Evolutionary conservation across 2,113 vertebrate genomes (phyloP), one percentile per base, ranked within the genome.

Genomic region (Anolis carolinensis): DNA sequence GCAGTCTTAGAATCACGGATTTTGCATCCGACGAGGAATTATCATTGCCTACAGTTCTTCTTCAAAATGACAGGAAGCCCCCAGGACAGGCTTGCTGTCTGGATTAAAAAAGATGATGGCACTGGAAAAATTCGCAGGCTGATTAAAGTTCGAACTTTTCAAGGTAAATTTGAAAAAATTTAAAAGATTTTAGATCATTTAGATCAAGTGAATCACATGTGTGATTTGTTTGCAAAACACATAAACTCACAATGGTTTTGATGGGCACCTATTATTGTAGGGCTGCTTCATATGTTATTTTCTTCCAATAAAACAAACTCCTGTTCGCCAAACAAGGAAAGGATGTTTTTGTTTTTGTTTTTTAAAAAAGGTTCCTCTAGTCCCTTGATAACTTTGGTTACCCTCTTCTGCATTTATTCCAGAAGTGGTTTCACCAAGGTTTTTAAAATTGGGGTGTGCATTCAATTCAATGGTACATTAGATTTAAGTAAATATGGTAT

Each of bases 31-130:
- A 97, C 95, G 91, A 97, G 97, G 83, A 96, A 93, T 50, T 84
- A 97, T 39, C 98, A 98, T 90, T 99, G 98, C 89, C 96, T 99
- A 74, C 97, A 99, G 92, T 98, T 99, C 92, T 99, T 98, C 95
- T 98, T 98, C 6, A 98, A 96, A 92, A 98, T 97, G 95, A 97
- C 97, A 0, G 98, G 98, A 78, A 97, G 93, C 81, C 16, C 77
- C 4, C 91, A 90, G 27, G 98, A 99, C 92, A 96, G 93, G 68
- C 96, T 99, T 5, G 88, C 95, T 25, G 32, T 99, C 89, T 99
- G 97, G 98, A 85, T 97, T 81, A 97, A 95, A 74, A 94, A 94
- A 75, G 98, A 99, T 25, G 98, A 99, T 16, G 92, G 97, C 83
- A 96, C 97, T 0, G 97, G 97, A 86, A 95, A 80, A 0, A 62